Base-by-base conservation (phyloP, 2,113 vertebrate genomes). In the Martes martes region DNA sequence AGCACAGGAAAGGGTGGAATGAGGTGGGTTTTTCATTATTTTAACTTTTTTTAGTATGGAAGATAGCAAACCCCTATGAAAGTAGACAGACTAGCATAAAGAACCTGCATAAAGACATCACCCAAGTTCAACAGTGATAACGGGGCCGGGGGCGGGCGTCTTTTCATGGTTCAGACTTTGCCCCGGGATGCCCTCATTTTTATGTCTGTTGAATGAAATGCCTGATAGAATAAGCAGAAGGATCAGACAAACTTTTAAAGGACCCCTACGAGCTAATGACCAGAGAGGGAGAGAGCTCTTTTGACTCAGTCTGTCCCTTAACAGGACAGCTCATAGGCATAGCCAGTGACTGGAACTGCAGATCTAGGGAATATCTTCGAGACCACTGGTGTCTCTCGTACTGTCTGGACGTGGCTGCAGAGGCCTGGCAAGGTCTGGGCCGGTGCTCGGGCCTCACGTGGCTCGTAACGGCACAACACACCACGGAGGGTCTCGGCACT, bases 81-180 rank as follows among this genome's bases (percentile, higher is more conserved):
- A 92, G 50, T 61, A 91, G 50, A 21, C 24, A 28, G 81, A 73
- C 26, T 59, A 33, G 52, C 63, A 47, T 52, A 45, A 80, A 93
- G 26, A 76, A 39, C 61, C 19, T 76, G 45, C 15, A 9, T 16
- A 42, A 81, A 36, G 18, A 24, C 36, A n/a, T 69, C 28, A n/a
- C 15, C 50, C 50, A 61, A 1, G n/a, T 92, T 86, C 57, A 73
- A 7, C 15, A 59, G 47, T 74, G 47, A 7, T 26, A 52, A 52
- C 7, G 5, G 6, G 59, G 4, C 11, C 0, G 6, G 7, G 26
- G 8, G 26, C 0, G 2, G 63, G 9, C 42, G 4, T 59, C 71
- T 78, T 76, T 91, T 65, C 31, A 0, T 73, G 61, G 31, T 73
- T 94, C 39, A 42, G 78, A 91, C 50, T 71, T 87, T 76, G 21